A percentile compares a stretch with the other conserved stretches of the same genome.
phyloP scores from a whole-genome alignment of 2,113 vertebrate genomes.

The Sinosuthora webbiana region DNA sequence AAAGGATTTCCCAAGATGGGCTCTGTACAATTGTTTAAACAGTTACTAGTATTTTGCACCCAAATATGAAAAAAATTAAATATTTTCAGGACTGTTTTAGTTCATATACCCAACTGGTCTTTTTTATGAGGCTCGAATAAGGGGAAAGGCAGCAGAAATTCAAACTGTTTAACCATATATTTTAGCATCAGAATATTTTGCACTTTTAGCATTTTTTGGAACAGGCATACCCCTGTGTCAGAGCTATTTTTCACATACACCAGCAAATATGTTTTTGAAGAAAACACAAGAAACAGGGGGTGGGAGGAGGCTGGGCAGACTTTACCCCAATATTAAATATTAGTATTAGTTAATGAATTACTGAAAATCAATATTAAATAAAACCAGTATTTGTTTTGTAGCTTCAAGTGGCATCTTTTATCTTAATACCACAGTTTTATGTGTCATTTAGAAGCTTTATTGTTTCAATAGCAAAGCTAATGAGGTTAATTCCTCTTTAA shows the following conservation, averaged over 20 bases:
- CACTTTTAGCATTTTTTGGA: not conserved
- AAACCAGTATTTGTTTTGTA: not conserved
- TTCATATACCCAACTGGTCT: not conserved
- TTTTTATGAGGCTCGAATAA: not conserved
- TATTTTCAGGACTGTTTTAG: not conserved
- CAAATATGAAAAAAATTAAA: not conserved
- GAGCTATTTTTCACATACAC: not conserved
- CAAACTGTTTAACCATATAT: not conserved
- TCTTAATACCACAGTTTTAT: not conserved
- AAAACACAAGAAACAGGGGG: not conserved
- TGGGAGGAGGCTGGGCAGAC: not conserved
- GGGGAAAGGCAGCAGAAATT: not conserved
- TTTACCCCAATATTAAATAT: not conserved
- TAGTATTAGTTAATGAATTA: not conserved
- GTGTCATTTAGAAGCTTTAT: constrained; percentile 30
- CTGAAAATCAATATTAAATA: not conserved
- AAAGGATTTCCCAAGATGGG: not conserved
- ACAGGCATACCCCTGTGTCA: fast-evolving
- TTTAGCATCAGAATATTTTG: constrained; percentile 7
- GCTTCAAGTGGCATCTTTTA: not conserved
- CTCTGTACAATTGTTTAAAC: not conserved
- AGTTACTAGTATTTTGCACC: not conserved
- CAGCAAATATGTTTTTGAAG: not conserved
- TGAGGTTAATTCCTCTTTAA: constrained; percentile 70
- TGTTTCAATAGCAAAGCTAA: constrained; percentile 55